A percentile compares a stretch with the other conserved stretches of the same genome.
Evolutionary conservation across 2,888 invertebrate species (phyloP).

Genomic region (Anodontia alba): DNA sequence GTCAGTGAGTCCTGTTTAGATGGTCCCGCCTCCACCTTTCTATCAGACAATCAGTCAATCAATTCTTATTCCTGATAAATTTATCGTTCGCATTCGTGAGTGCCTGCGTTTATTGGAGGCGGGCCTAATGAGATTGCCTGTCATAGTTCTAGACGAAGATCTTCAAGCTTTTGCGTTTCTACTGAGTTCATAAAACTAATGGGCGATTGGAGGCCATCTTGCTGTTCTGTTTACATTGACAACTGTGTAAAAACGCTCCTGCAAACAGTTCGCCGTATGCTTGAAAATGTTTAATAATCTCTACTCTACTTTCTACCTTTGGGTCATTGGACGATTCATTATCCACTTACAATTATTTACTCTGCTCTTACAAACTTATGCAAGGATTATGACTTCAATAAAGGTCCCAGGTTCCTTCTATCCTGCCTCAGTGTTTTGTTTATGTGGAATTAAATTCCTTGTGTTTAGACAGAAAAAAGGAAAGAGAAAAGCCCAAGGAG

Average conservation of each 20-base stretch:
- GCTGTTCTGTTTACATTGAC: constrained; percentile 17
- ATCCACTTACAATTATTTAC: too few relatives aligned
- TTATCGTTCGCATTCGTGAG: neutral
- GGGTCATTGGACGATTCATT: too few relatives aligned
- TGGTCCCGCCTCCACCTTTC: too few relatives aligned
- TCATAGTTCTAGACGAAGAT: neutral
- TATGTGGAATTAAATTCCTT: too few relatives aligned
- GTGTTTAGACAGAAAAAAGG: too few relatives aligned
- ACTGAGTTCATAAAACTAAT: too few relatives aligned
- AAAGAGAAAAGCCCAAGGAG: too few relatives aligned
- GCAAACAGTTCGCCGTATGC: neutral
- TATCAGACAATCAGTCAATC: neutral
- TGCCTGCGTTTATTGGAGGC: neutral
- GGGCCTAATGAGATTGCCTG: neutral
- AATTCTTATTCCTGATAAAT: neutral
- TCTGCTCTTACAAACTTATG: too few relatives aligned
- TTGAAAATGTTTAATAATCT: neutral
- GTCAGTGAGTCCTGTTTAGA: neutral
- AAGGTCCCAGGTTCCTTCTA: too few relatives aligned
- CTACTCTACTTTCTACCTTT: constrained; percentile 1
- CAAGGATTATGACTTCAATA: too few relatives aligned
- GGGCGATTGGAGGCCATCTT: too few relatives aligned
- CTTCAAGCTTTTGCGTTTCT: constrained; percentile 6
- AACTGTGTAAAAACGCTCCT: neutral
- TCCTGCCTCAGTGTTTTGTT: too few relatives aligned